phyloP scores from a whole-genome alignment of 2,797 vertebrate species.

The Xenentodon cancila region DNA sequence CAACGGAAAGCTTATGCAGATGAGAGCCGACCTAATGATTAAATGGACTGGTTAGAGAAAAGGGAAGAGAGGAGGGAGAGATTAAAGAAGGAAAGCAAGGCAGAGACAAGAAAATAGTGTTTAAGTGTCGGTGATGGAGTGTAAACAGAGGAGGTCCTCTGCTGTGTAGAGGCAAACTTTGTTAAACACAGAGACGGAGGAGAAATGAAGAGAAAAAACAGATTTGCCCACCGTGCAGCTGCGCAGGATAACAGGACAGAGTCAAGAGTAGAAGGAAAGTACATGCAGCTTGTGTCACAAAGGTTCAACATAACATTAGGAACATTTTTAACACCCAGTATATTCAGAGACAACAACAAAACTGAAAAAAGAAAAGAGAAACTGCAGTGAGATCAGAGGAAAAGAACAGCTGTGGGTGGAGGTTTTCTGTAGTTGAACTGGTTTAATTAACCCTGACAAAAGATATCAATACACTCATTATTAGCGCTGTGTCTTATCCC shows the following conservation, averaged over 20 bases:
- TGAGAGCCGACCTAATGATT: slow-evolving; percentile 79
- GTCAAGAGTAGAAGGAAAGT: slow-evolving; percentile 12
- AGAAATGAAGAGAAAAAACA: slow-evolving; percentile 40
- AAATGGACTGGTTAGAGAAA: slow-evolving; percentile 77
- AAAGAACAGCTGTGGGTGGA: slow-evolving; percentile 58
- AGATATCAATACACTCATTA: too few relatives aligned
- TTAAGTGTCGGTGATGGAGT: slow-evolving; percentile 79
- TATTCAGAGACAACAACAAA: slow-evolving; percentile 49
- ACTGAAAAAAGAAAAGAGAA: slow-evolving; percentile 17
- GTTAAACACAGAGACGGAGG: slow-evolving; percentile 59
- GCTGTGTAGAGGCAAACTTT: slow-evolving; percentile 53
- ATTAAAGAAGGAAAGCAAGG: slow-evolving; percentile 71
- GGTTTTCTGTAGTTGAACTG: slow-evolving; percentile 14
- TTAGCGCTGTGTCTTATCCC: too few relatives aligned
- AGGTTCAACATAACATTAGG: slow-evolving; percentile 11
- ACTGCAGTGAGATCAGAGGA: slow-evolving; percentile 59
- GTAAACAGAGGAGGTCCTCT: slow-evolving; percentile 74
- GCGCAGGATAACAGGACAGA: slow-evolving; percentile 43
- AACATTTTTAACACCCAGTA: slow-evolving; percentile 44
- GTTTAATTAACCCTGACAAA: too few relatives aligned
- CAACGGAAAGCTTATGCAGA: slow-evolving; percentile 79
- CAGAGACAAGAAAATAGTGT: slow-evolving; percentile 68
- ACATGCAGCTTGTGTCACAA: slow-evolving; percentile 1
- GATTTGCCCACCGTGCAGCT: slow-evolving; percentile 42
- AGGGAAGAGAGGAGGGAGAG: slow-evolving; percentile 69